Base-by-base conservation (phyloP, 1,140 invertebrate species). In the Gryon sp. region DNA sequence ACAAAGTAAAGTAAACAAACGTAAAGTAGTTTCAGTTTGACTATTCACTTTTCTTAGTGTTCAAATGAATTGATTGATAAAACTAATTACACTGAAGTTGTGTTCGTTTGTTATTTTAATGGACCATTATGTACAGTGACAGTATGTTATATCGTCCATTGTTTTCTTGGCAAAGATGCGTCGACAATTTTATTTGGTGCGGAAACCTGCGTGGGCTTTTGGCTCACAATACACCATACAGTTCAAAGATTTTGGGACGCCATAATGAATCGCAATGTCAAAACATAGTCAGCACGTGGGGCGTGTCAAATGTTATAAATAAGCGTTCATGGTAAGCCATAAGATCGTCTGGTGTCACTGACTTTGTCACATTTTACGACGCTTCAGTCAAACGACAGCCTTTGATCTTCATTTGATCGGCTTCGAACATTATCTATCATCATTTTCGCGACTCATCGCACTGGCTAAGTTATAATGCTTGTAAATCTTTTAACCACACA, bases 251-350 rank as follows among this genome's bases (percentile, higher is more conserved):
- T 53, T n/a, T 24, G 3, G 55, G 24, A 14, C 15, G 8, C 11
- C 20, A 24, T 22, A 48, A 62, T 24, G 59, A 9, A 45, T 48
- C 32, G 26, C 18, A 32, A 36, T 55, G 46, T 38, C 28, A 20
- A 62, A 4, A 24, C 70, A 60, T 11, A 66, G 32, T 45, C 22
- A 36, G 32, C 60, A 60, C 45, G 24, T 48, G 46, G 66, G 48
- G 60, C 66, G 75, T 68, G 75, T 73, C 68, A 73, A 72, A 69
- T 34, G 63, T 74, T 74, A 78, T 74, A 78, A 78, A 78, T 78
- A 78, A n/a, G 11, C 48, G 22, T 9, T 15, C 15, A 66, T 55
- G 66, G 60, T 32, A 28, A 8, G 20, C 57, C 28, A 55, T 40
- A 30, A 53, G 20, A 62, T 19, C 30, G 19, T 28, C 11, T 48